Base-by-base conservation (phyloP, 2,113 vertebrate genomes). In the Caranx ignobilis region DNA sequence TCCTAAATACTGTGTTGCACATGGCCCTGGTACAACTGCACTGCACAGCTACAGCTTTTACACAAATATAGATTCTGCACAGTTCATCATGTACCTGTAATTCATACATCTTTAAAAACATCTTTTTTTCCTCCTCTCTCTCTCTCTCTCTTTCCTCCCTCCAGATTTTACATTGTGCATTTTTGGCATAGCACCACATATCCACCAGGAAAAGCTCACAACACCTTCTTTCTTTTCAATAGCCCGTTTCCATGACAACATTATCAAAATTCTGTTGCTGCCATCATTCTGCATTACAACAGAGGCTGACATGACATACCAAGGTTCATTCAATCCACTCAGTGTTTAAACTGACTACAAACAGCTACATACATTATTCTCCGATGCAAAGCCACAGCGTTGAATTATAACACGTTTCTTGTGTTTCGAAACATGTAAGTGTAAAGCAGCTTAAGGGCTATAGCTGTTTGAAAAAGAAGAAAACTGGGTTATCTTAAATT, bases 221-320 rank as follows among this genome's bases (percentile, higher is more conserved):
- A 10, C 31, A 55, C 82, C 45, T 37, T 34, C 59, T 85, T 66
- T 66, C 31, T 79, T 83, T 79, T 73, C 64, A 82, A 56, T 54
- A 35, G 13, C 61, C 62, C 26, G n/a, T 89, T 88, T 84, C 83
- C 77, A 87, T 89, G 80, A 76, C 84, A 87, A 87, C 79, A 31
- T 71, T 18, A 76, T 82, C 52, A 77, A 71, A 86, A 80, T 74
- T 72, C 57, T 74, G 52, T 70, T 71, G 55, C 86, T 68, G 72
- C 41, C 35, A 60, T 87, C 41, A 6, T 35, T 39, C 59, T 68
- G 69, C 72, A 60, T 68, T 68, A 64, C 37, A 83, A 70, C 76
- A 54, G 66, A 55, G 32, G 64, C 52, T 70, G 74, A 65, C 63
- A 55, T 34, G 70, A 59, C 57, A 69, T 26, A 59, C 45, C 9